Percentiles rank a stretch among this genome's conserved stretches.
Evolutionary conservation across 1,140 invertebrate species (phyloP).

Genomic region (Drosophila nasuta): DNA sequence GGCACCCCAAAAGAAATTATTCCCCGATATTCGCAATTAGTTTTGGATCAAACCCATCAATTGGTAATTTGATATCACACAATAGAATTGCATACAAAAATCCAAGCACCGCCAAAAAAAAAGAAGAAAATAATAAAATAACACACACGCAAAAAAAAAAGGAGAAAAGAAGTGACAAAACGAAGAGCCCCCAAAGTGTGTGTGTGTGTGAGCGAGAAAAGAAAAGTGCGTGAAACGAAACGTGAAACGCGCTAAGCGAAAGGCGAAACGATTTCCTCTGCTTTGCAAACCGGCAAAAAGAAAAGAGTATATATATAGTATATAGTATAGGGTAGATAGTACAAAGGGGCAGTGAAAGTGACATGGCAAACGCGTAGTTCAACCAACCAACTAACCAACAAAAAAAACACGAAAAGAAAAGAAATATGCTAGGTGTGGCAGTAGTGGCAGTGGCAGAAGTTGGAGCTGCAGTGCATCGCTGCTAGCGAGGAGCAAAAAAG

Average conservation of each 20-base stretch:
- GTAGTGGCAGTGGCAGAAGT: conserved; percentile 20
- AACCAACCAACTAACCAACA: no score
- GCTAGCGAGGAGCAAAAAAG: conserved; percentile 16
- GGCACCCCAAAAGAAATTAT: conserved; percentile 10
- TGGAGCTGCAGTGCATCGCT: conserved; percentile 4
- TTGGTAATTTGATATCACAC: conserved; percentile 14
- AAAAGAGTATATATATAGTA: neutral
- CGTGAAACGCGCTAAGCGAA: conserved; percentile 32
- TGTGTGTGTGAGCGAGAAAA: conserved; percentile 2
- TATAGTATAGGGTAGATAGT: conserved; percentile 15
- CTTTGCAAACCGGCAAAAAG: conserved; percentile 33
- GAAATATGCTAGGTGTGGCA: conserved; percentile 52
- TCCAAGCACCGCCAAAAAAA: conserved; percentile 33
- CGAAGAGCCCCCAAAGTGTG: neutral
- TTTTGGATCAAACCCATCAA: conserved; percentile 17
- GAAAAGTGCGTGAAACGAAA: conserved; percentile 29
- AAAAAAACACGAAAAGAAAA: conserved; percentile 3
- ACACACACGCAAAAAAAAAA: conserved; percentile 24
- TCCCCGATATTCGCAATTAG: conserved; percentile 4
- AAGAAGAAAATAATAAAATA: neutral
- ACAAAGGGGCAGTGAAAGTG: conserved; percentile 42
- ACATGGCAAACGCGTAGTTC: conserved; percentile 27
- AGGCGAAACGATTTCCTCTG: conserved; percentile 23
- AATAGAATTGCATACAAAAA: conserved; percentile 1
- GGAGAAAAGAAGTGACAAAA: conserved; percentile 5